phyloP scores from a whole-genome alignment of 2,888 invertebrate species.

The Hipparchia semele region DNA sequence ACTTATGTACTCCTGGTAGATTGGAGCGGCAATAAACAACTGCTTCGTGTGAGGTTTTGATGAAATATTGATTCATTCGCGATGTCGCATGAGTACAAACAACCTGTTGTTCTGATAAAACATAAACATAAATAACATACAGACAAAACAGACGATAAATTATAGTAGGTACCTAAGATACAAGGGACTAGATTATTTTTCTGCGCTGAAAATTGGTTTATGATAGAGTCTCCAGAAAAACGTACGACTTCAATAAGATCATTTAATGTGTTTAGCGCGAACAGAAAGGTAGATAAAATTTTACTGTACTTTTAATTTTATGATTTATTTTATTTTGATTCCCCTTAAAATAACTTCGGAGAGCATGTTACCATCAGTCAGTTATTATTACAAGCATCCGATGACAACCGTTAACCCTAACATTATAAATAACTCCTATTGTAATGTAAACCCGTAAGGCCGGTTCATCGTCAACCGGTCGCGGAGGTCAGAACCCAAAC shows the following conservation, averaged over 20 bases:
- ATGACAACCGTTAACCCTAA: neutral
- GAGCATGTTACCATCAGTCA: neutral
- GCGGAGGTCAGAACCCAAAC: slow-evolving; percentile 1
- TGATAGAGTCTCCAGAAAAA: too few relatives aligned
- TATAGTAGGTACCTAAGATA: too few relatives aligned
- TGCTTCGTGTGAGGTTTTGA: slow-evolving; percentile 11
- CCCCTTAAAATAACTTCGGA: neutral
- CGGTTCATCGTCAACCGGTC: neutral
- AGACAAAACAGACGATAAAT: too few relatives aligned
- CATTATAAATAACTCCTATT: neutral
- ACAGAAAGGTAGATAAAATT: too few relatives aligned
- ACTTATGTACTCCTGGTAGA: neutral
- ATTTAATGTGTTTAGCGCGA: too few relatives aligned
- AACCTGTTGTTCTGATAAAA: too few relatives aligned
- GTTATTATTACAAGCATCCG: neutral
- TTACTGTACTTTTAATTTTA: too few relatives aligned
- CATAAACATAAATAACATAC: too few relatives aligned
- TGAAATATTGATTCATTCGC: neutral
- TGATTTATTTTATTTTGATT: neutral
- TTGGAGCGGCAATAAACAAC: neutral
- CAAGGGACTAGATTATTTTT: too few relatives aligned
- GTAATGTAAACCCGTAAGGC: neutral
- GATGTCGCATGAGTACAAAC: too few relatives aligned
- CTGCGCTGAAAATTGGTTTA: too few relatives aligned
- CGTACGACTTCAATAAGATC: too few relatives aligned